These are phyloP conservation scores for Bothrops alternatus DNA, from an alignment of 2,797 vertebrate genomes.

Conservation along the genomic window DNA sequence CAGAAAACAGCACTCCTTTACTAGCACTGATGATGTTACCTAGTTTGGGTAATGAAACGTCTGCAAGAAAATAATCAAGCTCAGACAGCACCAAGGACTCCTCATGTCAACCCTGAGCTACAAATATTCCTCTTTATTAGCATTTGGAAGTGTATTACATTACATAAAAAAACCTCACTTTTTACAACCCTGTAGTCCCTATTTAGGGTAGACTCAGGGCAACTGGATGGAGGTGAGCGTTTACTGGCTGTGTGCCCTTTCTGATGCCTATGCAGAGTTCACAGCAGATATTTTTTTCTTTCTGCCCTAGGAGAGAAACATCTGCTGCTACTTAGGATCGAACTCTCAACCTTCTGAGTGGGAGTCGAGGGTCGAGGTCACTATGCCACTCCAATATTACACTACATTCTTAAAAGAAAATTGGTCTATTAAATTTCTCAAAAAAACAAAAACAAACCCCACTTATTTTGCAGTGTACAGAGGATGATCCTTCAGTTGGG, in stretches of 20 bases:
- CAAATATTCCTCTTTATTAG: too few relatives aligned
- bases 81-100: too few relatives aligned
- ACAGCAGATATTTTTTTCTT: not conserved
- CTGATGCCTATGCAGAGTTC: not conserved
- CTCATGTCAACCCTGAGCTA: too few relatives aligned
- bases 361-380: not conserved
- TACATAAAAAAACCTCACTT: not conserved
- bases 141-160: not conserved
- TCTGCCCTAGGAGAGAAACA: not conserved
- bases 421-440: not conserved
- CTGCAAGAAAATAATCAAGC: too few relatives aligned
- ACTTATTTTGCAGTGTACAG: not conserved
- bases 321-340: not conserved
- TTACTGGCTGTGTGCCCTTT: not conserved
- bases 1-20: too few relatives aligned
- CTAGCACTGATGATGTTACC: too few relatives aligned
- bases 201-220: not conserved
- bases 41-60: too few relatives aligned
- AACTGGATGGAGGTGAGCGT: not conserved
- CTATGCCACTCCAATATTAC: not conserved
- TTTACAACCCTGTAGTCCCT: not conserved
- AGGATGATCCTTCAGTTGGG: not conserved
- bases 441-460: too few relatives aligned
- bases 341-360: not conserved
- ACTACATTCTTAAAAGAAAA: not conserved